Evolutionary conservation across 1,140 invertebrate species (phyloP), one percentile per base, ranked within the genome.

Genomic region (Caerostris extrusa): DNA sequence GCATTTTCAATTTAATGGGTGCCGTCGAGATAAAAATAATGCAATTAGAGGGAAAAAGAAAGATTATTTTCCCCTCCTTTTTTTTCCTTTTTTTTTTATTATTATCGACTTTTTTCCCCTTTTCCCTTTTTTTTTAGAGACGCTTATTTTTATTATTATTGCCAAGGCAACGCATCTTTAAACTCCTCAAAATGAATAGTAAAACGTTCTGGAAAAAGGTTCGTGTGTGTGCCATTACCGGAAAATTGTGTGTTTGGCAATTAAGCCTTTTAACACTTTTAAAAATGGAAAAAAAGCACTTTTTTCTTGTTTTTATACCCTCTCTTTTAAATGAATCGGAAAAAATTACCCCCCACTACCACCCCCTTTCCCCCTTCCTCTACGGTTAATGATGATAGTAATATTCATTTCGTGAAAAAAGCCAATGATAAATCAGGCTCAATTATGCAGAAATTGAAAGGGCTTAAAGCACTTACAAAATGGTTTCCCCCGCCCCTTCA

Each of bases 211-310:
- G 90, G 90, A 91, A 91, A 34, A 34, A 83, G 82, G 61, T 77
- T 19, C 8, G 34, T 34, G 34, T 67, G n/a, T 67, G 56, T 10
- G 82, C 57, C 91, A 87, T 93, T 93, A 93, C 91, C 91, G 81
- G 91, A 93, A 93, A 93, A 93, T 93, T 93, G 83, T 93, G 83
- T 85, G 91, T 93, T 93, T 55, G 91, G 64, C 91, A 93, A 93
- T 93, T 93, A 93, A 93, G 91, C 64, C 67, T 56, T 87, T 87
- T 87, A 92, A 67, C 77, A 64, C 71, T 90, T 90, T 77, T 50
- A 10, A 81, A 89, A 89, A 69, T 10, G 12, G 61, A 64, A 34
- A 34, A n/a, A 34, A 67, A 67, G 14, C 7, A 50, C 71, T 50
- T 55, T n/a, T 82, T 57, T 60, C 50, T 91, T 17, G 67, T 82